Percentiles rank a stretch among this genome's conserved stretches.
These are phyloP conservation scores for Asarcornis scutulata DNA, from an alignment of 2,113 vertebrate species.

Conservation along the genomic window DNA sequence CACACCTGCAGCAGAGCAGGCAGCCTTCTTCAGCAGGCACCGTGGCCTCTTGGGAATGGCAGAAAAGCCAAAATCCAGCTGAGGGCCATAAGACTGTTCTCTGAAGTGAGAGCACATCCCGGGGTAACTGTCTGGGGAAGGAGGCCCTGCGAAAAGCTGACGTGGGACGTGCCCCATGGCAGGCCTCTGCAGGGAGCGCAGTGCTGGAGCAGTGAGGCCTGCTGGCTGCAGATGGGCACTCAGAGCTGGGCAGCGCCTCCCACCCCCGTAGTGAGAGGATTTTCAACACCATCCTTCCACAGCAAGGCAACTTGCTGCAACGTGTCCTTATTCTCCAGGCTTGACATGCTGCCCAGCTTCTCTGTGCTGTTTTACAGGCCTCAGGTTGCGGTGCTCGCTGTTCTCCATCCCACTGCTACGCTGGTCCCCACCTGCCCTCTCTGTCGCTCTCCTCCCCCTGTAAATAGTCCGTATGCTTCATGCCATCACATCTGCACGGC, in stretches of 20 bases:
- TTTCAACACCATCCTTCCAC: neutral
- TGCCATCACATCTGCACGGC: neutral
- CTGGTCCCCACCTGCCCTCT: neutral
- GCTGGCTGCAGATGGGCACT: accelerated
- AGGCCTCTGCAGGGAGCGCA: neutral
- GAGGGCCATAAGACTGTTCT: neutral
- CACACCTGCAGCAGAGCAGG: neutral
- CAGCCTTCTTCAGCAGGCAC: neutral
- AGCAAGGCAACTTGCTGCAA: neutral
- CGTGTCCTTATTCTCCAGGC: neutral
- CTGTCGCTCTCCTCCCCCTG: neutral
- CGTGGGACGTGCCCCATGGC: neutral
- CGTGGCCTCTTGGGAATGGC: neutral
- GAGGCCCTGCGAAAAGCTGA: neutral
- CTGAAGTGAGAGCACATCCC: neutral
- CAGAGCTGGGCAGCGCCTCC: accelerated
- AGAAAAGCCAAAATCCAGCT: neutral
- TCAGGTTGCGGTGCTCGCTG: neutral
- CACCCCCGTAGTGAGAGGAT: neutral
- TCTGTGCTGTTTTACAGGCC: neutral
- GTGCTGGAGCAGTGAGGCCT: neutral
- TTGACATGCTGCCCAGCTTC: neutral
- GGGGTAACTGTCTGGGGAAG: neutral
- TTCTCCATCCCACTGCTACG: neutral
- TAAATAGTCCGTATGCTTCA: neutral